Percentiles rank a stretch among this genome's conserved stretches.
Conservation (phyloP, 2,888 invertebrate species). For the Nymphalis c-album region DNA sequence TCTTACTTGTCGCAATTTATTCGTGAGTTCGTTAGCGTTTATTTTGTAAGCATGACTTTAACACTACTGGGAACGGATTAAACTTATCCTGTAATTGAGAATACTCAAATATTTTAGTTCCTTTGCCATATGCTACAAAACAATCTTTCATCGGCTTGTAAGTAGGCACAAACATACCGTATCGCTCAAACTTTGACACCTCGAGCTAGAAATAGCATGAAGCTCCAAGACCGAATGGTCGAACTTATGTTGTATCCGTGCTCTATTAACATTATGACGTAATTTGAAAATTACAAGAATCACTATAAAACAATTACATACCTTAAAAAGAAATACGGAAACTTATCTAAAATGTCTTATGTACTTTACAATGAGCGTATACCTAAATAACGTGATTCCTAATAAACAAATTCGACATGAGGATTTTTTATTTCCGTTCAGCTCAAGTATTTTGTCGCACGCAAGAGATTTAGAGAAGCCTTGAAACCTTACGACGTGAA, state of each 20-base stretch:
- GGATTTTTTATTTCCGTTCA: slow-evolving; percentile 78
- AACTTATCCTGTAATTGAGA: background rate
- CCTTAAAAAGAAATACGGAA: slow-evolving; percentile 3
- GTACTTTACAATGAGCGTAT: background rate
- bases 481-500: slow-evolving; percentile 96
- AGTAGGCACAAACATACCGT: slow-evolving; percentile 39
- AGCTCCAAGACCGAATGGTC: slow-evolving; percentile 2
- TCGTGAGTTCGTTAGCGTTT: slow-evolving; percentile 19
- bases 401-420: slow-evolving; percentile 36
- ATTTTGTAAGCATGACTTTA: slow-evolving; percentile 35
- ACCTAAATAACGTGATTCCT: slow-evolving; percentile 3
- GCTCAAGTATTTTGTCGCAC: slow-evolving; percentile 94
- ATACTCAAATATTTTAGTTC: background rate
- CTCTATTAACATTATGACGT: background rate
- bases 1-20: slow-evolving; percentile 15
- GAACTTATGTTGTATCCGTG: slow-evolving; percentile 1
- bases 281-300: background rate
- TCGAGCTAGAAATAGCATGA: slow-evolving; percentile 20
- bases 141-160: slow-evolving; percentile 25
- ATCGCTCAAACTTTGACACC: slow-evolving; percentile 21
- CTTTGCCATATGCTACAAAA: background rate
- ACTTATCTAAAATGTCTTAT: background rate
- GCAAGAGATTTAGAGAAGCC: slow-evolving; percentile 95
- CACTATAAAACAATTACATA: background rate
- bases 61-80: background rate